Conservation (phyloP, 2,113 vertebrate species). For the Heterochromis multidens region DNA sequence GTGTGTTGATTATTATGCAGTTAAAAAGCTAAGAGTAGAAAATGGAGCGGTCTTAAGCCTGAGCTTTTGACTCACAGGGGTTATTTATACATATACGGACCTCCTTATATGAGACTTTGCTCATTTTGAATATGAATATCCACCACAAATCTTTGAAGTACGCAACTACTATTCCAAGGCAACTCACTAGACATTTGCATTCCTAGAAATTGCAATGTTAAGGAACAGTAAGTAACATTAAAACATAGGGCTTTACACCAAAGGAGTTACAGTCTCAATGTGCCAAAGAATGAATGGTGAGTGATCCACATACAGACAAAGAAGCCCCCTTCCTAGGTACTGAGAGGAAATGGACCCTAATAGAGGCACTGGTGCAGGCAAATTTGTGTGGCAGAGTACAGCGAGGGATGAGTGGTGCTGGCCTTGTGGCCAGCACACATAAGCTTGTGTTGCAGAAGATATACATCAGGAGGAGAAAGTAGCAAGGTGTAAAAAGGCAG, state of each 20-base stretch:
- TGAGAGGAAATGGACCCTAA: no score
- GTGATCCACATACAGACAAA: background rate
- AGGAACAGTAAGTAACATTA: background rate
- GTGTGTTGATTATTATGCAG: background rate
- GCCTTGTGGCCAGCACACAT: no score
- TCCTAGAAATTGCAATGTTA: background rate
- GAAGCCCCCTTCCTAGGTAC: background rate
- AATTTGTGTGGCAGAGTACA: no score
- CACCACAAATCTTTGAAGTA: background rate
- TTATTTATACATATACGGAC: background rate
- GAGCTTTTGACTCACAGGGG: background rate
- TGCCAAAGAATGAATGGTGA: background rate
- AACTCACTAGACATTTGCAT: background rate
- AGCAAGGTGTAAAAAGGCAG: background rate
- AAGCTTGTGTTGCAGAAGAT: background rate
- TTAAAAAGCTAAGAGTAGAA: background rate
- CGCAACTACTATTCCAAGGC: background rate
- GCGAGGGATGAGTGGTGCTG: no score
- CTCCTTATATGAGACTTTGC: background rate
- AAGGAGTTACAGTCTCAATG: background rate
- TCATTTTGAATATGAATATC: background rate
- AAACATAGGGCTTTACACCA: background rate
- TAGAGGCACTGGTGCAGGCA: no score
- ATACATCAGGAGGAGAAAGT: background rate
- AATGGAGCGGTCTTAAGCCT: background rate